Evolutionary conservation across 2,797 vertebrate species (phyloP).

Genomic region (Synaphobranchus kaupii): DNA sequence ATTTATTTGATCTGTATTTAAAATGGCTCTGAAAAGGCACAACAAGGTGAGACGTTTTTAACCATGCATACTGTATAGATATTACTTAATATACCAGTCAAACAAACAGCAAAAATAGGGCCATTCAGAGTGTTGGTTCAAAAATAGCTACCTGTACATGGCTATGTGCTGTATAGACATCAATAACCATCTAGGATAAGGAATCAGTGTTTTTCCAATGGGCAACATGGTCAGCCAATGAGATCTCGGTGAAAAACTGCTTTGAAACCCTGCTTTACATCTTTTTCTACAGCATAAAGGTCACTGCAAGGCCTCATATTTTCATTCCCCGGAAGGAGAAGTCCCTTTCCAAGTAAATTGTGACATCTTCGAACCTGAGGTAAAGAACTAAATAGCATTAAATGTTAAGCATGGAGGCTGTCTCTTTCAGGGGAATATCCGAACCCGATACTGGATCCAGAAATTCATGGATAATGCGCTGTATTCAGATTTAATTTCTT

Average conservation of each 20-base stretch:
- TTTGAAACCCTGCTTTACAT: background rate
- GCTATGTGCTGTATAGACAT: no score
- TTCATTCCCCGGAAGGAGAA: background rate
- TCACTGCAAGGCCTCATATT: conserved; percentile 13
- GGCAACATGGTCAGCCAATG: background rate
- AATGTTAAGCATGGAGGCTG: no score
- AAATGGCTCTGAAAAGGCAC: background rate
- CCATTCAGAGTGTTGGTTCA: no score
- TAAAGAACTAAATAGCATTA: background rate
- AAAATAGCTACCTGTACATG: no score
- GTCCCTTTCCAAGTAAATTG: background rate
- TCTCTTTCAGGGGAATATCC: no score
- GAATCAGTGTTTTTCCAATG: background rate
- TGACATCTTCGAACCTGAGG: conserved; percentile 13
- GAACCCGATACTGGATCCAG: background rate
- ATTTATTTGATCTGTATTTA: no score
- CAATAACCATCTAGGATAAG: background rate
- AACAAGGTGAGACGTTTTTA: background rate
- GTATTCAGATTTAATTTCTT: no score
- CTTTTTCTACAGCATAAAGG: conserved; percentile 21
- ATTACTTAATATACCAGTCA: no score
- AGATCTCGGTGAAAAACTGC: background rate
- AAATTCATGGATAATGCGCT: background rate
- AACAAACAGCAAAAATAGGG: no score
- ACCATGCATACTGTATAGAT: background rate